Base-by-base conservation (phyloP, 64 coral and sea anemone species). In the Orbicella faveolata region DNA sequence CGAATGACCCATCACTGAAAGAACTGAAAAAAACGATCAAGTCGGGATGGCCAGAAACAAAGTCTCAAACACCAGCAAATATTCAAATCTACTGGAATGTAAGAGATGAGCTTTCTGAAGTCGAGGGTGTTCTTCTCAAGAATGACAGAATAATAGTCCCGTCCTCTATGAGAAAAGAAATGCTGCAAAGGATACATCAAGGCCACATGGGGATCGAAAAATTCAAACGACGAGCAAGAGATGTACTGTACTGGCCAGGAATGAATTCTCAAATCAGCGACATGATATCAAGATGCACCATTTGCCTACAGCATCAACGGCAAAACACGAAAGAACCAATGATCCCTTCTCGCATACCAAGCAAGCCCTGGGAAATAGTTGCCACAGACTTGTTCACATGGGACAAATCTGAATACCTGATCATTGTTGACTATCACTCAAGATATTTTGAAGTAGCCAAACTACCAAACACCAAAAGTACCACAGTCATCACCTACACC, bases 321-420 rank as follows among this genome's bases (percentile, higher is more conserved):
- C 66, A 77, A 51, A 77, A 92, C 11, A 54, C 41, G n/a, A 94
- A 84, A 84, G 92, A 94, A 53, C 87, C 83, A 67, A 72, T 92
- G 52, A 89, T 61, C 44, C 74, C 75, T 26, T 51, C n/a, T 34
- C 12, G 54, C 18, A 21, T 89, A 74, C 90, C 86, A 21, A 69
- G 25, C 11, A 39, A 62, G 15, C 90, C 90, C 23, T 96, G 86
- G 90, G 54, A 78, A 48, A 83, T 77, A 19, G 86, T 92, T 18
- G 90, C 54, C 9, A 73, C 87, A 48, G 44, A 48, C 44, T 48
- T 48, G 44, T 48, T 48, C 2, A 48, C 44, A 0, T 3, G 44
- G 44, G 65, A 76, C 34, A 66, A 39, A 69, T 34, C 79, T 16
- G 66, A 48, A 48, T 48, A 48, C 44, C 35, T 89, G 34, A 36